phyloP scores from a whole-genome alignment of 2,113 vertebrate genomes.

The Callocephalon fimbriatum region DNA sequence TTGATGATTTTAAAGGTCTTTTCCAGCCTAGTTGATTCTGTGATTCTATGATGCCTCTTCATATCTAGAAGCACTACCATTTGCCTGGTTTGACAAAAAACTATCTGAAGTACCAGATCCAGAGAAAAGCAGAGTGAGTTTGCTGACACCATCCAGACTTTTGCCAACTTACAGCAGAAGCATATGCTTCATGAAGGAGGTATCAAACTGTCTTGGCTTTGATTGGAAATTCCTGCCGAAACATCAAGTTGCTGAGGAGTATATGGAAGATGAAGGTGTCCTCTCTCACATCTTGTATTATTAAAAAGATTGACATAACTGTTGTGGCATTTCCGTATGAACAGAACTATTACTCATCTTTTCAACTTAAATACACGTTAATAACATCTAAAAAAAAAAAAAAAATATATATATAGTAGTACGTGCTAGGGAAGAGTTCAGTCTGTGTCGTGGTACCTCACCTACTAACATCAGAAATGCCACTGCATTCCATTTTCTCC shows the following conservation, averaged over 20 bases:
- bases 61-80: background rate
- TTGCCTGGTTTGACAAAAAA: background rate
- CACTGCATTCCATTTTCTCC: background rate
- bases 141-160: background rate
- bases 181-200: background rate
- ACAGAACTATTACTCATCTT: background rate
- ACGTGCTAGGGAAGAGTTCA: background rate
- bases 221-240: background rate
- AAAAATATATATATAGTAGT: background rate
- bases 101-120: background rate
- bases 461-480: background rate
- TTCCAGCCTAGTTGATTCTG: background rate
- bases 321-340: background rate
- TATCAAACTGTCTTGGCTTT: background rate
- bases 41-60: background rate
- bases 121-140: background rate
- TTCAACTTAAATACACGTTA: background rate
- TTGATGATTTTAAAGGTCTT: background rate
- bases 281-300: background rate
- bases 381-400: background rate
- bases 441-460: background rate
- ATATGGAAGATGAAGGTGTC: background rate
- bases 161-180: background rate
- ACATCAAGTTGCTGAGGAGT: rapidly evolving
- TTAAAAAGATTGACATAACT: background rate